A percentile compares a stretch with the other conserved stretches of the same genome.
These are phyloP conservation scores for Sitta europaea DNA, from an alignment of 2,113 vertebrate species.

Conservation along the genomic window DNA sequence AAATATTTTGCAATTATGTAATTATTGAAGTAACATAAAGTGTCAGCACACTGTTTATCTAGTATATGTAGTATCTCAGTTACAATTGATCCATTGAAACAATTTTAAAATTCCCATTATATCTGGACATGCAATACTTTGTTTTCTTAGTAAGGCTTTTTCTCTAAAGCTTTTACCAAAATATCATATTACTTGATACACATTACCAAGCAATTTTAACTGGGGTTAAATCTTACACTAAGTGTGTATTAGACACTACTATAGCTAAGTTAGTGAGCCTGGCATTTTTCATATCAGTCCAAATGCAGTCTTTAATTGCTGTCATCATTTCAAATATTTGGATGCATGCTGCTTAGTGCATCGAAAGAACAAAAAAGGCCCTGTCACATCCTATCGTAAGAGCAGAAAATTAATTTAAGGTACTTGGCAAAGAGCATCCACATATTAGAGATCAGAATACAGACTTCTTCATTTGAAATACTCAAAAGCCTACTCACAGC, in stretches of 20 bases:
- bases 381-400: not conserved
- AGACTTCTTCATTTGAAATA: not conserved
- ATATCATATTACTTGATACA: not conserved
- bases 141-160: slow-evolving; percentile 7
- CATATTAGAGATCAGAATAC: not conserved
- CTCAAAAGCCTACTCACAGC: not conserved
- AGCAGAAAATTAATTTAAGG: not conserved
- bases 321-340: slow-evolving; percentile 9
- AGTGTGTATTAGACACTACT: not conserved
- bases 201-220: slow-evolving; percentile 24
- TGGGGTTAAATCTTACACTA: not conserved
- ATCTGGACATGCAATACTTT: not conserved
- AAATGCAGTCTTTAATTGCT: not conserved
- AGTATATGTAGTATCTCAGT: not conserved
- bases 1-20: not conserved
- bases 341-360: not conserved
- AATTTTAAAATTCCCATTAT: not conserved
- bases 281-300: not conserved
- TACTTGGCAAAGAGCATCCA: not conserved
- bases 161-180: slow-evolving; percentile 40
- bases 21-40: not conserved
- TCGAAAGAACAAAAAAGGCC: not conserved
- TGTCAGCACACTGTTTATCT: not conserved
- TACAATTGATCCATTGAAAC: not conserved
- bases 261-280: not conserved